Conservation (phyloP, 1,140 invertebrate genomes). For the Euwallacea fornicatus region DNA sequence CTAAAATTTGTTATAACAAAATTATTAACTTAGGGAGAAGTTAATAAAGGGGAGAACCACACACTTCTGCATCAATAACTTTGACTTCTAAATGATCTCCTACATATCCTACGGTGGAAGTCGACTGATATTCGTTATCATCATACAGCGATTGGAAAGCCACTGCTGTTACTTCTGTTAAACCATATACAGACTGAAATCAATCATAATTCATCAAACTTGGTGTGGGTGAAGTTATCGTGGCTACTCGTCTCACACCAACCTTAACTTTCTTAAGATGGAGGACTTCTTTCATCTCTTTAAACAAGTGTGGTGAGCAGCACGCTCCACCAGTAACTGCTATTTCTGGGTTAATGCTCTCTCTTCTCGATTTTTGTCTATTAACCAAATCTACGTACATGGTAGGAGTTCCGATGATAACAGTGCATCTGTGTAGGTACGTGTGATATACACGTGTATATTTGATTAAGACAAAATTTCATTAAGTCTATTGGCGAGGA, state of each 20-base stretch:
- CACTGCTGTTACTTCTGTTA: constrained; percentile 84
- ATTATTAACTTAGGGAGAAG: constrained; percentile 5
- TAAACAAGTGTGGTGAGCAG: constrained; percentile 72
- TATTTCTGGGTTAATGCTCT: constrained; percentile 56
- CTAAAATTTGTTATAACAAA: constrained; percentile 11
- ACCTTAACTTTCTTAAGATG: constrained; percentile 49
- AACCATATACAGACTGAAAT: constrained; percentile 78
- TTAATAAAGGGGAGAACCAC: no score
- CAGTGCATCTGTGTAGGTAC: constrained; percentile 63
- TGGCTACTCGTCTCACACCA: constrained; percentile 22
- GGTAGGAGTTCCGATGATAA: constrained; percentile 90
- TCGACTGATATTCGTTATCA: constrained; percentile 67
- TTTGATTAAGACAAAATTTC: no score
- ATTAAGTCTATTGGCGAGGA: no score
- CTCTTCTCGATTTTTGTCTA: constrained; percentile 56
- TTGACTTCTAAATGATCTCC: constrained; percentile 79
- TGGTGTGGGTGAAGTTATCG: no score
- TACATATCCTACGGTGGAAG: constrained; percentile 77
- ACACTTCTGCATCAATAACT: constrained; percentile 68
- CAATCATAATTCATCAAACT: constrained; percentile 2
- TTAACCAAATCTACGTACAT: constrained; percentile 90
- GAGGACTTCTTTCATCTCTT: constrained; percentile 56
- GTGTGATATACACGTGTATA: no score
- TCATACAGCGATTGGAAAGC: constrained; percentile 67
- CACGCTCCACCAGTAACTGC: constrained; percentile 76